A percentile compares a stretch with the other conserved stretches of the same genome.
Evolutionary conservation across 2,888 invertebrate species (phyloP).

Genomic region (Mechanitis messenoides): DNA sequence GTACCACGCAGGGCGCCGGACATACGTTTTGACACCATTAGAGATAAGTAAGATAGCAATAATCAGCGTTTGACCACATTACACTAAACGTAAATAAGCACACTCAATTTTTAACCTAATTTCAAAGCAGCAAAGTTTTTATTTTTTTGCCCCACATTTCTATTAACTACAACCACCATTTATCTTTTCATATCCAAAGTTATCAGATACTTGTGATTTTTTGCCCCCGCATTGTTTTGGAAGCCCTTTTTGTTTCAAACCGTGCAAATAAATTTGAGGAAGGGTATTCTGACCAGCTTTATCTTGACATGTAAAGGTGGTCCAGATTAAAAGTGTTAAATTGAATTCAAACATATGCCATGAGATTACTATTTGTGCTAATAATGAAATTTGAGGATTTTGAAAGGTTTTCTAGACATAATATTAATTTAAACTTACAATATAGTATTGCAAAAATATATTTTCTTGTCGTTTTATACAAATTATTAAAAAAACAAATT

Average conservation of each 20-base stretch:
- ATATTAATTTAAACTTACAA: too few species aligned
- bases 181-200: conserved; percentile 59
- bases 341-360: conserved; percentile 40
- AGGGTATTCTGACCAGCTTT: conserved; percentile 48
- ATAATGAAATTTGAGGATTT: conserved; percentile 2
- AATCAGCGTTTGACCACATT: conserved; percentile 67
- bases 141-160: conserved; percentile 17
- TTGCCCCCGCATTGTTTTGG: conserved; percentile 55
- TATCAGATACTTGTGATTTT: conserved; percentile 70
- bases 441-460: too few species aligned
- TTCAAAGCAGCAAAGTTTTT: background rate
- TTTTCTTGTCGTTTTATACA: too few species aligned
- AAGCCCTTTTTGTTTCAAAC: conserved; percentile 65
- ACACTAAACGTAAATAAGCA: conserved; percentile 4
- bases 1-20: conserved; percentile 68
- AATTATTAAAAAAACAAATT: too few species aligned
- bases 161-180: conserved; percentile 53
- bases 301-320: conserved; percentile 49
- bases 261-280: conserved; percentile 67
- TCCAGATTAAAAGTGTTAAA: conserved; percentile 60
- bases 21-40: conserved; percentile 72
- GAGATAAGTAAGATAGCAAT: conserved; percentile 66
- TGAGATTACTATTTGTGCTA: conserved; percentile 36
- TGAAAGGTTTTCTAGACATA: too few species aligned
- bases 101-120: conserved; percentile 34